Evolutionary conservation across 1,140 invertebrate species (phyloP).

Genomic region (Patella vulgata): DNA sequence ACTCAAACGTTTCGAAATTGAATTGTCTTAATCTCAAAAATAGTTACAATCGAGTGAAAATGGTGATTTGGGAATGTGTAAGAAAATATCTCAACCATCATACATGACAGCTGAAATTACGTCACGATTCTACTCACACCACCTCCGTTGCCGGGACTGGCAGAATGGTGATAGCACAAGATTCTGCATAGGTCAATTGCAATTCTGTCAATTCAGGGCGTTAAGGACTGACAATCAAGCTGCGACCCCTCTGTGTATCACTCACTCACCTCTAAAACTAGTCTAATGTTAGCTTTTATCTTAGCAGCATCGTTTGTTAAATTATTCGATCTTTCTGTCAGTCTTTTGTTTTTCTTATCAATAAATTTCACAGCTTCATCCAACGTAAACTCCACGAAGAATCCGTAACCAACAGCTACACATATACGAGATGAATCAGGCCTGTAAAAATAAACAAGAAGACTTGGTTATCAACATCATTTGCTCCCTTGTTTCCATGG

Average conservation of each 20-base stretch:
- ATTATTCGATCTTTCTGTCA: constrained; percentile 71
- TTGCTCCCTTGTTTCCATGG: neutral
- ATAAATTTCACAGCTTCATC: constrained; percentile 79
- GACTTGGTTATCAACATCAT: neutral
- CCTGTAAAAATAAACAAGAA: constrained; percentile 35
- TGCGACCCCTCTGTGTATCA: neutral
- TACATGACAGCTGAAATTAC: neutral
- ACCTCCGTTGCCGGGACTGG: too few species aligned
- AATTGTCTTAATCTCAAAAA: too few species aligned
- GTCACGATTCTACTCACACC: too few species aligned
- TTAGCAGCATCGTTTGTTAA: constrained; percentile 75
- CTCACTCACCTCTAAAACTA: constrained; percentile 69
- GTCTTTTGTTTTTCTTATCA: constrained; percentile 75
- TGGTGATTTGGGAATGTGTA: neutral
- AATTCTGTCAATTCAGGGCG: too few species aligned
- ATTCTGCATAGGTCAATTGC: too few species aligned
- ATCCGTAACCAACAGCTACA: constrained; percentile 80
- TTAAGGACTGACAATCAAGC: too few species aligned
- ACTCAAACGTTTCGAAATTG: neutral
- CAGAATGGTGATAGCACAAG: neutral
- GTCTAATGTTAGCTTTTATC: constrained; percentile 83
- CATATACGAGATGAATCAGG: constrained; percentile 76
- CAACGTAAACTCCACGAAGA: constrained; percentile 79
- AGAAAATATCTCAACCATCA: neutral
- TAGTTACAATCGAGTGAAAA: too few species aligned